Evolutionary conservation across 2,113 vertebrate genomes (phyloP).

Genomic region (Cebus imitator): DNA sequence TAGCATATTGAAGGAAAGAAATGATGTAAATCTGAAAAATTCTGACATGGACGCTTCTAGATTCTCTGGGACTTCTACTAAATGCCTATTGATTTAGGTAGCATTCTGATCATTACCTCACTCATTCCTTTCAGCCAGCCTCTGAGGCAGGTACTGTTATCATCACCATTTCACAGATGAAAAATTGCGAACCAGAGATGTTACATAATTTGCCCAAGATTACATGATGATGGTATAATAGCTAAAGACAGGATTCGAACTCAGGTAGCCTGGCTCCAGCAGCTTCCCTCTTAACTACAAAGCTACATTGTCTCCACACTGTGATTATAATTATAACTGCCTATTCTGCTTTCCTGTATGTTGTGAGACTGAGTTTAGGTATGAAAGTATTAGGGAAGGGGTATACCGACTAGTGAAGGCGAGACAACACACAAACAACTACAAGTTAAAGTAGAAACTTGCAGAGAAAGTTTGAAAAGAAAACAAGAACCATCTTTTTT

Average conservation of each 20-base stretch:
- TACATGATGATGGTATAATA: not conserved
- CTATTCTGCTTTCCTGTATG: not conserved
- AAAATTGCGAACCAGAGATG: not conserved
- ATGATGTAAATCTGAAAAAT: conserved; percentile 22
- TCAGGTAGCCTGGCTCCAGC: not conserved
- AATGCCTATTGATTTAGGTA: not conserved
- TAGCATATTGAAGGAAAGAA: not conserved
- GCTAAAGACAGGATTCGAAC: not conserved
- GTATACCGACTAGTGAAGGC: not conserved
- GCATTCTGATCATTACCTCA: not conserved
- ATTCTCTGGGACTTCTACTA: not conserved
- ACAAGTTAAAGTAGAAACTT: not conserved
- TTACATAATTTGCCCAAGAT: not conserved
- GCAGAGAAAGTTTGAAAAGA: not conserved
- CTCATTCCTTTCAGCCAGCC: not conserved
- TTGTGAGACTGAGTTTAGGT: not conserved
- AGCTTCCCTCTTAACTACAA: not conserved
- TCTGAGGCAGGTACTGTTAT: not conserved
- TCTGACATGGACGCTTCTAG: not conserved
- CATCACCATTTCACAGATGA: not conserved
- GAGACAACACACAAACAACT: not conserved
- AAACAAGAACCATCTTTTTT: not conserved
- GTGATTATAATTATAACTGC: not conserved
- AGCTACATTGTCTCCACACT: not conserved
- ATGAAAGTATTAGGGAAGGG: not conserved